A percentile compares a stretch with the other conserved stretches of the same genome.
Evolutionary conservation across 2,113 vertebrate species (phyloP).

Genomic region (Halcyon senegalensis): DNA sequence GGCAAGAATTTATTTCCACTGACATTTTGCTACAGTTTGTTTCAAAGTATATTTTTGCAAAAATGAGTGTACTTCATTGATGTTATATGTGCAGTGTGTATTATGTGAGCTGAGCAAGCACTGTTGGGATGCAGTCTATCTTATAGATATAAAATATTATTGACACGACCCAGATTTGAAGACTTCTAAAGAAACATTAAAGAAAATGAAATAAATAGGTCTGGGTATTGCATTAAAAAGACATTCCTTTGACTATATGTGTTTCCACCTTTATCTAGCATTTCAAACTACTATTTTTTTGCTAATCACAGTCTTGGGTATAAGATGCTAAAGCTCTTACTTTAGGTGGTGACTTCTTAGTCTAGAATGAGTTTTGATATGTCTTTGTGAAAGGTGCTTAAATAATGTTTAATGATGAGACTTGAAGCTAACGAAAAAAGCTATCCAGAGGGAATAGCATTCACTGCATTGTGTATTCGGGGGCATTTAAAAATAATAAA

Average conservation of each 20-base stretch:
- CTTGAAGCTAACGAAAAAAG: background rate
- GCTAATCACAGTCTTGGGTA: background rate
- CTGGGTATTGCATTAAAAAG: background rate
- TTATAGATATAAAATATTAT: background rate
- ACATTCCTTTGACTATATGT: background rate
- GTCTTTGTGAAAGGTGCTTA: background rate
- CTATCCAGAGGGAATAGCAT: background rate
- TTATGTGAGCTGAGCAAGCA: background rate
- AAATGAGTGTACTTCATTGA: background rate
- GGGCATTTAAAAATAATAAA: background rate
- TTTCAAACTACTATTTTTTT: background rate
- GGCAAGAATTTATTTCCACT: background rate
- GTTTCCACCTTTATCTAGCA: background rate
- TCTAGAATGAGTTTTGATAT: background rate
- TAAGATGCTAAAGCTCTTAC: background rate
- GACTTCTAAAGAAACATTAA: background rate
- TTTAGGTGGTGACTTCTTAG: background rate
- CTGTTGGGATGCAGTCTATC: background rate
- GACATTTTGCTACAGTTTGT: background rate
- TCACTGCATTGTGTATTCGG: background rate
- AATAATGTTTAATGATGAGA: background rate
- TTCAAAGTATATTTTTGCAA: background rate
- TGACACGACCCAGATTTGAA: background rate
- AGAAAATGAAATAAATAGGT: background rate
- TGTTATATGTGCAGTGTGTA: background rate